phyloP scores from a whole-genome alignment of 1,140 invertebrate species.

The Acromyrmex charruanus region DNA sequence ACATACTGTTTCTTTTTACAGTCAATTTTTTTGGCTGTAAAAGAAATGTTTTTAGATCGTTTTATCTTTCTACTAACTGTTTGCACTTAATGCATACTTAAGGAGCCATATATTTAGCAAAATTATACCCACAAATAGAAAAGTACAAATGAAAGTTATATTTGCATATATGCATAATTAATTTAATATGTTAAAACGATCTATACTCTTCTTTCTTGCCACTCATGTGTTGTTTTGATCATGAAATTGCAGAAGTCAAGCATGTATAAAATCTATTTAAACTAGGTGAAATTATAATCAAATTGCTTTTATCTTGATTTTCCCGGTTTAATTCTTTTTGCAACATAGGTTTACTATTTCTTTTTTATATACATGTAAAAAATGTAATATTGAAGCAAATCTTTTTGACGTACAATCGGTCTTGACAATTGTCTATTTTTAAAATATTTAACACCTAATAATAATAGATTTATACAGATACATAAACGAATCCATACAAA shows the following conservation, averaged over 20 bases:
- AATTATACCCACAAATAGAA: constrained; percentile 9
- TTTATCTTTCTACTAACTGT: constrained; percentile 62
- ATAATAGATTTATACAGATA: constrained; percentile 42
- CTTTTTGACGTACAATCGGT: constrained; percentile 15
- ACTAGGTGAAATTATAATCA: constrained; percentile 53
- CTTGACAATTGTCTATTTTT: not conserved
- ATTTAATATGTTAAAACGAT: constrained; percentile 62
- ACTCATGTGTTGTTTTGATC: constrained; percentile 56
- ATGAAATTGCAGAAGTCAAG: constrained; percentile 26
- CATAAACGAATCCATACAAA: not conserved
- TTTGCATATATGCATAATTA: constrained; percentile 42
- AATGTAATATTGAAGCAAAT: constrained; percentile 24
- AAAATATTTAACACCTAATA: constrained; percentile 13
- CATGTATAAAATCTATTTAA: constrained; percentile 64
- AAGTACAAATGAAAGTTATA: constrained; percentile 50
- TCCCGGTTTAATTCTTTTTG: constrained; percentile 10
- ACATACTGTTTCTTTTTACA: constrained; percentile 70
- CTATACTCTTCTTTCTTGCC: constrained; percentile 50
- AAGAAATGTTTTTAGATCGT: constrained; percentile 66
- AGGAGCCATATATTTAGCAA: constrained; percentile 6
- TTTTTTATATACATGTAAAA: constrained; percentile 7
- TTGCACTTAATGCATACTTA: constrained; percentile 5
- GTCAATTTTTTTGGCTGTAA: constrained; percentile 39
- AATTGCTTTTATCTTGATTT: not conserved
- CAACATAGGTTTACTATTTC: constrained; percentile 1